Conservation (phyloP, 2,888 invertebrate genomes). For the Tetheella fluctuosa region DNA sequence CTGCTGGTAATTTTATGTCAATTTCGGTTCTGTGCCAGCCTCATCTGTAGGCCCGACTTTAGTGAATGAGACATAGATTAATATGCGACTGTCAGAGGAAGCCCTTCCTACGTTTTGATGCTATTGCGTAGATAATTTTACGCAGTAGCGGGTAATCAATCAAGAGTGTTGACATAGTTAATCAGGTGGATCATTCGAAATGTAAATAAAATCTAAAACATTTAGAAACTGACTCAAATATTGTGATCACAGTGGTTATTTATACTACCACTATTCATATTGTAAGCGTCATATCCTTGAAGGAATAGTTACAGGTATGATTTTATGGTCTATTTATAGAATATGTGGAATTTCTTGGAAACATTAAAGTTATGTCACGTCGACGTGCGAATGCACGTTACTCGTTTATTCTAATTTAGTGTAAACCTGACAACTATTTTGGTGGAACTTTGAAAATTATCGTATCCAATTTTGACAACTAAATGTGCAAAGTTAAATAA, state of each 20-base stretch:
- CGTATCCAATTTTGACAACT: background rate
- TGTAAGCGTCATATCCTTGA: background rate
- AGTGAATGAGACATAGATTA: too few species aligned
- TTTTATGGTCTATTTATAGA: background rate
- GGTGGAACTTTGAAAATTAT: background rate
- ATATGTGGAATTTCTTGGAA: background rate
- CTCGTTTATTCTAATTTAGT: background rate
- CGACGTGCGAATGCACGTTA: background rate
- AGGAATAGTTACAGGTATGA: slow-evolving; percentile 2
- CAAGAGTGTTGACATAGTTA: too few species aligned
- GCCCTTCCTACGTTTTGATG: too few species aligned
- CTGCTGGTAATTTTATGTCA: too few species aligned
- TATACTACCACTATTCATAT: background rate
- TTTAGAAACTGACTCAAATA: background rate
- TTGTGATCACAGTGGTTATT: background rate
- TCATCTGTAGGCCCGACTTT: too few species aligned
- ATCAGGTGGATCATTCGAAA: too few species aligned
- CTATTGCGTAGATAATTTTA: too few species aligned
- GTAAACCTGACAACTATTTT: background rate
- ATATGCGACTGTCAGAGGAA: too few species aligned
- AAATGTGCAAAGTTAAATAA: background rate
- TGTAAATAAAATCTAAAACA: too few species aligned
- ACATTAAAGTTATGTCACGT: background rate
- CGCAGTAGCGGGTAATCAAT: too few species aligned
- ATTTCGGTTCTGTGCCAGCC: too few species aligned